A percentile compares a stretch with the other conserved stretches of the same genome.
phyloP scores from a whole-genome alignment of 2,888 invertebrate genomes.

The Drosophila siamana region DNA sequence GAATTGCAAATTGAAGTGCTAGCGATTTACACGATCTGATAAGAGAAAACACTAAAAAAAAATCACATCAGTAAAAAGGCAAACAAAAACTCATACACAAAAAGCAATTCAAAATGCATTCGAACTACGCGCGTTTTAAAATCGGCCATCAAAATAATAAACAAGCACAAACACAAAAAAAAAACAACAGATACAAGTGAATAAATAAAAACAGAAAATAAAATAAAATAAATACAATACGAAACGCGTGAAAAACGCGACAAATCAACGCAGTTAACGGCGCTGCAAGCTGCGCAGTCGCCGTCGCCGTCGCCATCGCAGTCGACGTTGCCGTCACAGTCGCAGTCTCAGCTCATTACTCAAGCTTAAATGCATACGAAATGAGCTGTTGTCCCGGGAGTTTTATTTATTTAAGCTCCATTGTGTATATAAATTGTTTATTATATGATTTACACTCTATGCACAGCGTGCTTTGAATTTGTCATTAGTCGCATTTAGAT shows the following conservation, averaged over 20 bases:
- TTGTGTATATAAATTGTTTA: constrained; percentile 59
- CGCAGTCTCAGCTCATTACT: constrained; percentile 57
- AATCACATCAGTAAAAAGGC: constrained; percentile 17
- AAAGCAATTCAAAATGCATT: constrained; percentile 60
- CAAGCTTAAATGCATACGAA: constrained; percentile 81
- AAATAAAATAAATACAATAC: constrained; percentile 31
- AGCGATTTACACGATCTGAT: constrained; percentile 56
- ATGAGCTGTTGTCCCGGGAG: constrained; percentile 69
- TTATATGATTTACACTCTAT: constrained; percentile 67
- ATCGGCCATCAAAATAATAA: constrained; percentile 30
- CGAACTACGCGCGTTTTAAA: constrained; percentile 41
- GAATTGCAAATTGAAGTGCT: constrained; percentile 72
- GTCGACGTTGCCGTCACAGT: constrained; percentile 30
- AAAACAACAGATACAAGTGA: constrained; percentile 15
- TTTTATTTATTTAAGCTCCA: constrained; percentile 61
- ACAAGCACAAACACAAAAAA: constrained; percentile 14
- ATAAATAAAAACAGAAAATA: constrained; percentile 20
- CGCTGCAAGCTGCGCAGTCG: constrained; percentile 14
- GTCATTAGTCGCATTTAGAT: constrained; percentile 47
- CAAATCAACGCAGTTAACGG: constrained; percentile 35
- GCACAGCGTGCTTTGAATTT: constrained; percentile 50
- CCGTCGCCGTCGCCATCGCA: constrained; percentile 18
- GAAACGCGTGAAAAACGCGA: constrained; percentile 46
- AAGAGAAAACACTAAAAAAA: constrained; percentile 35
- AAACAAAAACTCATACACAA: constrained; percentile 11